Conservation (phyloP, 2,888 invertebrate genomes). For the Hirtodrosophila histrioides region DNA sequence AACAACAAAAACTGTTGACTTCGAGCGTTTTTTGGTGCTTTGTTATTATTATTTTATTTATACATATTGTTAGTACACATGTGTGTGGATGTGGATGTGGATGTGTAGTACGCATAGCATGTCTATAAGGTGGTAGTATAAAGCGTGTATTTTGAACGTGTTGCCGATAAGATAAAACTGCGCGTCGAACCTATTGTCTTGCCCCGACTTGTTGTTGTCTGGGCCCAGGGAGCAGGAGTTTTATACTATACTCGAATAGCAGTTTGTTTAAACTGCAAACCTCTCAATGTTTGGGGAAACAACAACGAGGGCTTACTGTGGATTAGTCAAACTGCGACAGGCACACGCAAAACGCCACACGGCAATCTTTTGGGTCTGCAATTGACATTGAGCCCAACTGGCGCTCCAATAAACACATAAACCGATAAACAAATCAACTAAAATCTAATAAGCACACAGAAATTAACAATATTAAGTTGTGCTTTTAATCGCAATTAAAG, state of each 20-base stretch:
- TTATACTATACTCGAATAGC: no score
- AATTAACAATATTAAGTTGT: slow-evolving; percentile 11
- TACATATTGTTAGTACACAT: slow-evolving; percentile 14
- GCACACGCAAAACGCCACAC: not conserved
- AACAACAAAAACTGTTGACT: slow-evolving; percentile 13
- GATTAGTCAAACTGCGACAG: slow-evolving; percentile 12
- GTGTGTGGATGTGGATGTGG: not conserved
- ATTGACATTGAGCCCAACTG: slow-evolving; percentile 32
- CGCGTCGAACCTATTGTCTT: slow-evolving; percentile 34
- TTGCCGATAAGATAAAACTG: slow-evolving; percentile 62
- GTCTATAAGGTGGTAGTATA: slow-evolving; percentile 4
- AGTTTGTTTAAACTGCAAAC: no score
- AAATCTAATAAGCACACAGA: slow-evolving; percentile 20
- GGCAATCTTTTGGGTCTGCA: slow-evolving; percentile 6
- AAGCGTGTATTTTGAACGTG: slow-evolving; percentile 56
- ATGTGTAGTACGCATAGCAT: slow-evolving; percentile 21
- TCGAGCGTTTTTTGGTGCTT: slow-evolving; percentile 51
- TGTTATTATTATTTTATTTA: slow-evolving; percentile 67
- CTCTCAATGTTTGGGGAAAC: no score
- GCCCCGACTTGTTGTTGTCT: not conserved
- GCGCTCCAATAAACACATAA: slow-evolving; percentile 44
- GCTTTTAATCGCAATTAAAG: slow-evolving; percentile 27
- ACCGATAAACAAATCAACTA: slow-evolving; percentile 31
- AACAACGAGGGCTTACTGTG: slow-evolving; percentile 1
- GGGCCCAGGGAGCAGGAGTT: no score